These are phyloP conservation scores for Tenodera sinensis DNA, from an alignment of 2,888 invertebrate genomes.

Conservation along the genomic window DNA sequence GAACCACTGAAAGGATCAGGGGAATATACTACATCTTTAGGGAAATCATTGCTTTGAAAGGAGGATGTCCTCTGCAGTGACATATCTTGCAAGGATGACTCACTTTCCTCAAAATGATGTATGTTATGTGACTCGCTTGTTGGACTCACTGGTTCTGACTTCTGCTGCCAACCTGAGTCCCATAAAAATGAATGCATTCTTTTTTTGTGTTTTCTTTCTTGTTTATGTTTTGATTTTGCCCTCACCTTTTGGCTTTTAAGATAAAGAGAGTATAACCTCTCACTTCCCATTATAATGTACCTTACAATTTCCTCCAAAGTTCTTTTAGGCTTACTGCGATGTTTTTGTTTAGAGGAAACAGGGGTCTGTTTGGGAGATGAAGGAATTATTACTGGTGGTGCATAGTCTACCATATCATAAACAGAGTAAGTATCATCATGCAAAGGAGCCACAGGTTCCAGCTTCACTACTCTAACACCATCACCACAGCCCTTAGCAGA, in stretches of 20 bases:
- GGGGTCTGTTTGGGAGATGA: background rate
- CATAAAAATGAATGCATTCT: conserved; percentile 36
- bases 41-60: background rate
- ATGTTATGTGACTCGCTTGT: background rate
- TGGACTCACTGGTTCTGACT: conserved; percentile 16
- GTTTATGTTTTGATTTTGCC: background rate
- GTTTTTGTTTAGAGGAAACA: background rate
- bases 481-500: conserved; percentile 10
- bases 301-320: conserved; percentile 39
- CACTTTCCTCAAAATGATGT: background rate
- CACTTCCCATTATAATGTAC: conserved; percentile 44
- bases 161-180: conserved; percentile 34
- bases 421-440: background rate
- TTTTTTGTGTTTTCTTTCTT: conserved; percentile 23
- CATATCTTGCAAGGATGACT: background rate
- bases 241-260: background rate
- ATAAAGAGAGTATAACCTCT: conserved; percentile 41
- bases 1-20: background rate
- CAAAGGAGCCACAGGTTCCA: conserved; percentile 15
- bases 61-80: background rate
- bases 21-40: background rate
- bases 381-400: background rate
- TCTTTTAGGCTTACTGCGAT: conserved; percentile 28
- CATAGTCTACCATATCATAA: background rate
- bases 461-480: conserved; percentile 4